phyloP scores from a whole-genome alignment of 2,113 vertebrate genomes.

The Otocyon megalotis region DNA sequence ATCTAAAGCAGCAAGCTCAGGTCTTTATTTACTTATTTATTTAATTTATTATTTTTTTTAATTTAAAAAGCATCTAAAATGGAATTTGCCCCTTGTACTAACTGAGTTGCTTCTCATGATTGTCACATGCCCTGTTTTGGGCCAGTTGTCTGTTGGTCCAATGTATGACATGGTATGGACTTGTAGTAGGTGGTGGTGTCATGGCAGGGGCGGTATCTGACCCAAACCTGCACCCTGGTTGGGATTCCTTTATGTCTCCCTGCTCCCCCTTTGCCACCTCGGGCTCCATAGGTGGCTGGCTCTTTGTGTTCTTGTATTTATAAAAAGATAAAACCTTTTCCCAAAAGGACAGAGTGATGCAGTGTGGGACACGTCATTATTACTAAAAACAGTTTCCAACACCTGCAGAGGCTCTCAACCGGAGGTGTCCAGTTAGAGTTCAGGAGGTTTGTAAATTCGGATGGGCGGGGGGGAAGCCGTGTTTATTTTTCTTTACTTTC shows the following conservation, averaged over 20 bases:
- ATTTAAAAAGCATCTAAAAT: not conserved
- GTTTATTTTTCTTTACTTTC: slow-evolving; percentile 21
- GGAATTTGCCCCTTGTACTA: not conserved
- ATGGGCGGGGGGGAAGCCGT: no score
- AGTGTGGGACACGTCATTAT: not conserved
- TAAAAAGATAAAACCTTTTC: not conserved
- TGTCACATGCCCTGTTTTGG: not conserved
- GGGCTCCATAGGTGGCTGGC: not conserved
- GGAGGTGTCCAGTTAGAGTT: not conserved
- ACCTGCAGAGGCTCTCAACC: not conserved
- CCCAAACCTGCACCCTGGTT: not conserved
- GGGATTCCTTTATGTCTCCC: not conserved
- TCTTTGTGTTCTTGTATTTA: not conserved
- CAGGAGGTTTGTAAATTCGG: not conserved
- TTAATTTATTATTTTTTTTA: not conserved
- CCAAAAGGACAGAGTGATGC: not conserved
- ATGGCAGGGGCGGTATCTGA: not conserved
- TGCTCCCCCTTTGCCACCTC: not conserved
- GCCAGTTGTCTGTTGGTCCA: not conserved
- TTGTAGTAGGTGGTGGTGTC: no score
- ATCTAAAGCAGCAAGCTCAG: not conserved
- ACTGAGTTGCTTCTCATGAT: not conserved
- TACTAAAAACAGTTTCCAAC: slow-evolving; percentile 12
- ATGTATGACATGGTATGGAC: not conserved
- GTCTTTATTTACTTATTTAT: not conserved